phyloP scores from a whole-genome alignment of 30 jellyfish, hydroid and myxozoan genomes.

The Aurelia sp. region DNA sequence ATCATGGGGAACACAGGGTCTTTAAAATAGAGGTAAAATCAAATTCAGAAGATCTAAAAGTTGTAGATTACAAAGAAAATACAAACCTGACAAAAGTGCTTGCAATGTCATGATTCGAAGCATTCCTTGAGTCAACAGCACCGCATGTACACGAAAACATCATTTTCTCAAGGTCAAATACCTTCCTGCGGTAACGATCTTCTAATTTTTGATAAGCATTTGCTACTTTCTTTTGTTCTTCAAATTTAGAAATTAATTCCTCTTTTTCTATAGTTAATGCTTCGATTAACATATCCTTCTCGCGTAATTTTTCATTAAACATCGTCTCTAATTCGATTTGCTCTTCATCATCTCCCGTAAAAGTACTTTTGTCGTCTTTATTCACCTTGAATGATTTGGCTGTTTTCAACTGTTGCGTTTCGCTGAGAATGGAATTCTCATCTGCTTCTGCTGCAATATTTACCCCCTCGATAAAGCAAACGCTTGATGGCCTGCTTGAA shows the following conservation, averaged over 20 bases:
- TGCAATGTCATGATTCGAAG: slow-evolving; percentile 32
- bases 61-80: background rate
- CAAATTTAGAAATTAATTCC: slow-evolving; percentile 62
- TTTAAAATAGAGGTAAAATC: no score
- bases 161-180: slow-evolving; percentile 64
- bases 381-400: background rate
- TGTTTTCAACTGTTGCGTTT: background rate
- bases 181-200: slow-evolving; percentile 92
- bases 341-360: slow-evolving; percentile 9
- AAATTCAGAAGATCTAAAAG: no score
- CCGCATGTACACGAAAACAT: slow-evolving; percentile 78
- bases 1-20: no score
- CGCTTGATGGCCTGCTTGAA: background rate
- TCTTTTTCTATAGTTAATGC: slow-evolving; percentile 41
- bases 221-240: slow-evolving; percentile 96
- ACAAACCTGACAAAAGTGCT: slow-evolving; percentile 25
- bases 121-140: slow-evolving; percentile 6
- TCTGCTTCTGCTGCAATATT: background rate
- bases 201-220: slow-evolving; percentile 96
- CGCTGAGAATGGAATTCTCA: background rate
- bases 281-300: slow-evolving; percentile 32
- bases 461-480: background rate
- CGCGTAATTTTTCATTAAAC: slow-evolving; percentile 14
- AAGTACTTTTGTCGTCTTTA: slow-evolving; percentile 25
- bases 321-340: background rate